phyloP scores from a whole-genome alignment of 2,113 vertebrate species.

The Amphiprion ocellaris region DNA sequence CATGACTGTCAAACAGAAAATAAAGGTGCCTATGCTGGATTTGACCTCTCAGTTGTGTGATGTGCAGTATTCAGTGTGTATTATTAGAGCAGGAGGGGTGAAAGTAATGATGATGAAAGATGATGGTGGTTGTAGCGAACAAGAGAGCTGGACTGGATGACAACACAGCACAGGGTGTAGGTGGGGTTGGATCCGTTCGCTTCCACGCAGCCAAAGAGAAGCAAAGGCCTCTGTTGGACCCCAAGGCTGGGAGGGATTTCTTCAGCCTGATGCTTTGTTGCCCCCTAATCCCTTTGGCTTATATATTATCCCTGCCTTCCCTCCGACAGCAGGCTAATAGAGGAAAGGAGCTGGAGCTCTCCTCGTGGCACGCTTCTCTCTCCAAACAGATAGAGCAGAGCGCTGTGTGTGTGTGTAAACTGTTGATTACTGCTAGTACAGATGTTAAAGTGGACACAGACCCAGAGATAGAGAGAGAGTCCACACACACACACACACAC shows the following conservation, averaged over 20 bases:
- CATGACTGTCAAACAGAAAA: constrained; percentile 54
- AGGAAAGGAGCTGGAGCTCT: constrained; percentile 66
- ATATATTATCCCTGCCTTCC: constrained; percentile 80
- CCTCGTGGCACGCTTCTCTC: constrained; percentile 57
- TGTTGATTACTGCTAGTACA: constrained; percentile 75
- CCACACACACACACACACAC: constrained; percentile 20
- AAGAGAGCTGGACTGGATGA: constrained; percentile 31
- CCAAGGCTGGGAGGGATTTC: constrained; percentile 73
- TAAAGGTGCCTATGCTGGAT: constrained; percentile 25
- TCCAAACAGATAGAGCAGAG: constrained; percentile 50
- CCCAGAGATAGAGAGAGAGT: constrained; percentile 29
- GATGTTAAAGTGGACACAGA: constrained; percentile 73
- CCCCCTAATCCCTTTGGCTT: constrained; percentile 82
- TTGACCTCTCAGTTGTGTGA: constrained; percentile 42
- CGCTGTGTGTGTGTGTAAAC: constrained; percentile 57
- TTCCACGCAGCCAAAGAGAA: constrained; percentile 43
- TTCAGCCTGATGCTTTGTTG: constrained; percentile 81
- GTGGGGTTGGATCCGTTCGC: constrained; percentile 50
- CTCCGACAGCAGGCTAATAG: constrained; percentile 75
- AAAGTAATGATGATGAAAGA: constrained; percentile 17
- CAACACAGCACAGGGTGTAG: constrained; percentile 5
- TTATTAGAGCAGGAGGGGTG: constrained; percentile 15
- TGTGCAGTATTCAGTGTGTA: constrained; percentile 32
- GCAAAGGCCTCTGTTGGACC: constrained; percentile 57
- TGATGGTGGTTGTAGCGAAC: not conserved